Evolutionary conservation across 1,140 invertebrate genomes (phyloP), one percentile per base, ranked within the genome.

Genomic region (Geopemphigus sp.): DNA sequence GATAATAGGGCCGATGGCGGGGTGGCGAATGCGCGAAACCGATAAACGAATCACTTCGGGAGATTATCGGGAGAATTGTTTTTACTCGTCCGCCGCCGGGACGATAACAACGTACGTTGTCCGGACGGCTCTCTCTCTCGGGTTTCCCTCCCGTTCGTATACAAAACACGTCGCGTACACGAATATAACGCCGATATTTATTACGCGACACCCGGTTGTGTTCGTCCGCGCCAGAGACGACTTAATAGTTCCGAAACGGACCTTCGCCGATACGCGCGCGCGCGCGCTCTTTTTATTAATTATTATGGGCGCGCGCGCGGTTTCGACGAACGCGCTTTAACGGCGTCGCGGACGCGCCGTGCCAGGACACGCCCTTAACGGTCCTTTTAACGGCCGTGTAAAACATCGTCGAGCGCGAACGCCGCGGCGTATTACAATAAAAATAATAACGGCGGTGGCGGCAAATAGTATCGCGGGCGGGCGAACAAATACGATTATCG

Each of bases 341-440:
- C 63, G 56, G 54, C 59, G 32, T 76, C 73, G 73, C 32, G 47
- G 22, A 66, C 53, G 32, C 57, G 45, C 24, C 57, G n/a, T 78
- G 56, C 74, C 74, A 63, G 74, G 57, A 61, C 56, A 61, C 74
- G 74, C 74, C 74, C 63, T 15, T 50, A 63, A 50, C 57, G 39
- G 39, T 78, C 74, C 29, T 78, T 29, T 78, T 78, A 78, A 78
- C 74, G 74, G 74, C 39, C 74, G 24, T 78, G 74, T 78, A 78
- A 78, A 63, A 78, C 73, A 76, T 57, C 56, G n/a, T 12, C 73
- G 24, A 63, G 61, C 73, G 24, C 50, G 61, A 78, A 17, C 32
- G n/a, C 56, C n/a, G 22, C 53, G 5, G 11, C 8, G 6, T 12
- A 12, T 63, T 32, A 63, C 8, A 39, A 39, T 39, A 8, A 39